Base-by-base conservation (phyloP, 2,797 vertebrate species). In the Hyperoplus lanceolatus region DNA sequence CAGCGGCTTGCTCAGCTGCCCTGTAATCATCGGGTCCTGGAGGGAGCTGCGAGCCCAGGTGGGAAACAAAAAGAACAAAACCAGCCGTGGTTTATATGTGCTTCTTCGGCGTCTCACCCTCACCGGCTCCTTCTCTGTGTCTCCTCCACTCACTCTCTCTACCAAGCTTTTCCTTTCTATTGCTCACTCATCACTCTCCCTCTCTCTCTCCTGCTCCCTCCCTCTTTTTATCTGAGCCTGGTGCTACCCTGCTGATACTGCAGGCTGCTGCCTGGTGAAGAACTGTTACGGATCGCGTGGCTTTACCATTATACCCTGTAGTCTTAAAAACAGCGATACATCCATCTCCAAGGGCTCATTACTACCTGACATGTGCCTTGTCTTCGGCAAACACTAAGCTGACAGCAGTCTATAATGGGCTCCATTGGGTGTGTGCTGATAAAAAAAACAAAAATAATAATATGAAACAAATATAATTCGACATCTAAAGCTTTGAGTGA, bases 1-100 rank as follows among this genome's bases (percentile, higher is more conserved):
- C 97, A 96, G 96, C 95, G 97, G 97, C 96, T 99, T 98, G 96
- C 98, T 97, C 96, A 97, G 96, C 97, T 97, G 97, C 97, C 97
- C 98, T 94, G 97, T 97, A 96, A 99, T 98, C 98, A 99, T 98
- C 94, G 96, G 97, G 96, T 99, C 97, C 97, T 97, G 96, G 93
- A 95, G 95, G 90, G 85, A 88, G 91, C 84, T 86, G 90, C 79
- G 91, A 92, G 79, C 87, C 91, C 92, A 92, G 90, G 89, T 93
- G 88, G 93, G 90, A 87, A 89, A 87, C 64, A 87, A 88, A 87
- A 76, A 80, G 79, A 87, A 70, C 89, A 90, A 85, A 82, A 29
- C 29, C 83, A 92, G 81, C 94, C 86, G 90, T 89, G 95, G 93
- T 94, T 29, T 91, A 94, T 87, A 93, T 89, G 78, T 89, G 84